phyloP scores from a whole-genome alignment of 2,797 vertebrate genomes.

The Leptoclinus maculatus region DNA sequence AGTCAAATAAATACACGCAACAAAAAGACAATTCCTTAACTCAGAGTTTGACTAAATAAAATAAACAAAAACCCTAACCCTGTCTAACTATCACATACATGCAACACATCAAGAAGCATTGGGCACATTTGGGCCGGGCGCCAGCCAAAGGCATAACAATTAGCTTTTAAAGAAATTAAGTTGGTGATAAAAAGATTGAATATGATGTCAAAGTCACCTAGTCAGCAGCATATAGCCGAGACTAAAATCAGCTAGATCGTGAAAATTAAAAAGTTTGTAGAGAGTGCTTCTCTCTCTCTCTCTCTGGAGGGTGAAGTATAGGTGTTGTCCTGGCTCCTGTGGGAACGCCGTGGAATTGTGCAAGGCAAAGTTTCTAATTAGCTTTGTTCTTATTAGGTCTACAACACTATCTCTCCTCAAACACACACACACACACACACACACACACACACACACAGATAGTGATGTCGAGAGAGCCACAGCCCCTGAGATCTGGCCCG shows the following conservation, averaged over 20 bases:
- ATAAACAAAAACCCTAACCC: neutral
- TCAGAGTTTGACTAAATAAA: neutral
- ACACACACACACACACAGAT: constrained; percentile 8
- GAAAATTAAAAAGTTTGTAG: constrained; percentile 22
- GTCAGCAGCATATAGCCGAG: constrained; percentile 25
- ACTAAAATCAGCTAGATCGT: constrained; percentile 30
- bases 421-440: constrained; percentile 10
- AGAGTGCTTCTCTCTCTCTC: neutral
- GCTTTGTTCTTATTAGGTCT: constrained; percentile 78
- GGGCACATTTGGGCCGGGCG: neutral
- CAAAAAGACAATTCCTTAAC: neutral
- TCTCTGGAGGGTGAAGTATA: constrained; percentile 44
- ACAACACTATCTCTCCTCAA: constrained; percentile 59
- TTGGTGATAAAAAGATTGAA: constrained; percentile 19
- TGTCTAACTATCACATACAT: neutral
- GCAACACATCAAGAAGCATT: too few species aligned
- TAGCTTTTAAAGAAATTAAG: constrained; percentile 22
- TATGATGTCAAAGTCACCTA: constrained; percentile 28
- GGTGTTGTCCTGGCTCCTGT: constrained; percentile 59
- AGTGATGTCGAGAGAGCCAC: constrained; percentile 33
- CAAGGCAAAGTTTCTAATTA: constrained; percentile 75
- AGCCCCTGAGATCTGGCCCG: constrained; percentile 70
- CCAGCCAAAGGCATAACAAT: neutral
- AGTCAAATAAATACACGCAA: neutral
- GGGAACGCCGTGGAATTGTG: constrained; percentile 52